Base-by-base conservation (phyloP, 2,113 vertebrate species). In the Tinamus guttatus region DNA sequence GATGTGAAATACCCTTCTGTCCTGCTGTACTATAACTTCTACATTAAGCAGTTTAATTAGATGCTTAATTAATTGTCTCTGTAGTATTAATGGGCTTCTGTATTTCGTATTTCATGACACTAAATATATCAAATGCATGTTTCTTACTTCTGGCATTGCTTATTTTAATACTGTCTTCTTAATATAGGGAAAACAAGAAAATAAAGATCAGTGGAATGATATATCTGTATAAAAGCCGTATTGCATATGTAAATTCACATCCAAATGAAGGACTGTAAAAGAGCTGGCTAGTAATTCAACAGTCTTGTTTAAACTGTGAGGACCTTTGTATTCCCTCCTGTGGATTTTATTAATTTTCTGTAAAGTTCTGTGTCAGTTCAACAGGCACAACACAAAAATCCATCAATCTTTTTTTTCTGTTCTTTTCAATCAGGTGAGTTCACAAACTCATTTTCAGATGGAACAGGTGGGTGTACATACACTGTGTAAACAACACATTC, bases 401-500 rank as follows among this genome's bases (percentile, higher is more conserved):
- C 56, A 87, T 89, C 34, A 52, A 34, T 89, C 13, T 51, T n/a
- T 76, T 76, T 92, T 68, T 90, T 15, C 47, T 71, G 19, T 62
- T 74, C 30, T 89, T 92, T 94, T 94, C 75, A 74, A 25, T 87
- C 81, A 96, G 79, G 79, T 94, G 78, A 93, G 49, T 79, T 91
- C 70, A 89, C n/a, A 85, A 65, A n/a, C 85, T 96, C 36, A 59
- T 85, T 95, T 96, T 93, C 75, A 74, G 56, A 54, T 70, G 81
- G 63, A 96, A 54, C 87, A 89, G 78, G 91, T 91, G 79, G 71
- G 71, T 93, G 63, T 91, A 87, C 59, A 87, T 81, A 89, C 59
- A 63, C 63, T 80, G 20, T 81, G 74, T 78, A 94, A 94, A 91
- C 89, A 97, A 70, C 27, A 82, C 27, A 45, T 76, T 94, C 36